Evolutionary conservation across 2,797 vertebrate species (phyloP), one percentile per base, ranked within the genome.

Genomic region (Carduelis carduelis): DNA sequence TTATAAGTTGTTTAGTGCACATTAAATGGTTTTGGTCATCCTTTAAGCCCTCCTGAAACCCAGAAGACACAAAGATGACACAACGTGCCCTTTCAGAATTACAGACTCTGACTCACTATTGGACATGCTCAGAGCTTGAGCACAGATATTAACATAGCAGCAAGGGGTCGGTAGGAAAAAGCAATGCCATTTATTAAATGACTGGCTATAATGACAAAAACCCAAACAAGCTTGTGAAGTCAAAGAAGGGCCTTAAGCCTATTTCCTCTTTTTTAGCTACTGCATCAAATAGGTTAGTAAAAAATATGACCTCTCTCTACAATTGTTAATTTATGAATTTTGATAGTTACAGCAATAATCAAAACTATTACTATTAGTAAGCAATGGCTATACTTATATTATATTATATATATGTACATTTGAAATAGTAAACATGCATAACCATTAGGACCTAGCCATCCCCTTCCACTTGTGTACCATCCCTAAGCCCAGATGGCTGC

Each of bases 91-190:
- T 90, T 92, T 92, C 50, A 72, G 76, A 97, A 92, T 89, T 85
- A 87, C 53, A 94, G 34, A 44, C 75, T 89, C 53, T 80, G 30
- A 13, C 44, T 76, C 87, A 57, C 76, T 93, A 19, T 3, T 80
- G 55, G 82, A 83, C 89, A 75, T 81, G 68, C 65, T 91, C 76
- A 76, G 52, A 87, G 69, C 72, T 72, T 66, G 59, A 88, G 47
- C 28, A 56, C 57, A 81, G 47, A 46, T 64, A 85, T 87, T 96
- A 95, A 71, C 76, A 78, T 20, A 91, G 37, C 94, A 94, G 81
- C 95, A 92, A 87, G 89, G 52, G 65, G 57, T 75, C 69, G 71
- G 53, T 11, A 65, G 72, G 80, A 44, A 89, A 82, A 83, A 89
- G 72, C 57, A 83, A 39, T 86, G 46, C 13, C 49, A 12, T 91